phyloP scores from a whole-genome alignment of 2,113 vertebrate species.

The Malurus elegans region DNA sequence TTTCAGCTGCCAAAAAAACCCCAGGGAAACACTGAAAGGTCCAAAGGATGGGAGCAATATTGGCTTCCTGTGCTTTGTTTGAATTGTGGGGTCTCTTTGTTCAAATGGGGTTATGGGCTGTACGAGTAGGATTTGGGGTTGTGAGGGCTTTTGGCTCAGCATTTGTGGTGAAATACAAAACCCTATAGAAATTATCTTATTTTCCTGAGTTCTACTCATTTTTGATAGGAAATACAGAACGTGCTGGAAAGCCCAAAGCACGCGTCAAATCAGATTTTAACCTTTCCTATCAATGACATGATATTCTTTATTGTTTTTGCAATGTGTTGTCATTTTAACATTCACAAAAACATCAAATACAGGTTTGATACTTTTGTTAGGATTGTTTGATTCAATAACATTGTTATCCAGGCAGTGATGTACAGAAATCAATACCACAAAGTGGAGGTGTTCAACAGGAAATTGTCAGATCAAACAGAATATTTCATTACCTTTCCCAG shows the following conservation, averaged over 20 bases:
- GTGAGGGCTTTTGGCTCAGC: neutral
- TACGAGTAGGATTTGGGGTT: neutral
- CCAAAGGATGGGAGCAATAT: neutral
- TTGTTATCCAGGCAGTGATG: neutral
- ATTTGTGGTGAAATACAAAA: neutral
- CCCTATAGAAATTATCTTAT: neutral
- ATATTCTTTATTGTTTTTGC: neutral
- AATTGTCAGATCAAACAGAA: conserved; percentile 36
- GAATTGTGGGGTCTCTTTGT: neutral
- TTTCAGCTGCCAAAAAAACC: neutral
- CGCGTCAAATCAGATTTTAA: neutral
- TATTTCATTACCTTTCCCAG: conserved; percentile 35
- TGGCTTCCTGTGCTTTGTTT: neutral
- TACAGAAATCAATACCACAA: conserved; percentile 27
- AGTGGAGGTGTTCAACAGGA: conserved; percentile 8
- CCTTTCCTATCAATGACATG: neutral
- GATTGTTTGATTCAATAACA: neutral
- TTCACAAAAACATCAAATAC: neutral
- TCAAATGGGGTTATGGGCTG: neutral
- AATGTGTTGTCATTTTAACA: neutral
- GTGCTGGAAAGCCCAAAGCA: neutral
- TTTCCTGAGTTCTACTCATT: neutral
- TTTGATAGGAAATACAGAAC: neutral
- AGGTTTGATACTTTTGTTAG: neutral
- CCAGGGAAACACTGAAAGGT: neutral